Evolutionary conservation across 1,140 invertebrate genomes (phyloP).

Genomic region (Zaprionus gabonicus): DNA sequence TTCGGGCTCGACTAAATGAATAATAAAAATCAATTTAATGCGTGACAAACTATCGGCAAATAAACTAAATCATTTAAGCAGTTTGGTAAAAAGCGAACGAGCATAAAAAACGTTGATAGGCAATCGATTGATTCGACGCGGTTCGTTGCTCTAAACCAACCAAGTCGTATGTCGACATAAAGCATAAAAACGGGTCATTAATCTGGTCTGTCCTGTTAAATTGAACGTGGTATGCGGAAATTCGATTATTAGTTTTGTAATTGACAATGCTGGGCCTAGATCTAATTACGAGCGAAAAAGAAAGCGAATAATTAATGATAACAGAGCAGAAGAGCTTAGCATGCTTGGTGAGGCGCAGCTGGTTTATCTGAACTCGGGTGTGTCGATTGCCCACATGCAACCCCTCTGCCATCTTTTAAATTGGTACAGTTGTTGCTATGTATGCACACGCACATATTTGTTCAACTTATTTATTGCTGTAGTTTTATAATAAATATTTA

Average conservation of each 20-base stretch:
- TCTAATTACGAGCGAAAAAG: neutral
- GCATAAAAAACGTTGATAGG: slow-evolving; percentile 1
- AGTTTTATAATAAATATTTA: slow-evolving; percentile 79
- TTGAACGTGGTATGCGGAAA: neutral
- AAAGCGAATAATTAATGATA: neutral
- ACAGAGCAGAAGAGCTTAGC: slow-evolving; percentile 2
- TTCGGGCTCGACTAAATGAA: slow-evolving; percentile 27
- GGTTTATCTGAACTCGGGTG: neutral
- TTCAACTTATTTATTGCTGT: slow-evolving; percentile 72
- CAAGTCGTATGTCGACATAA: neutral
- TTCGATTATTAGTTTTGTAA: slow-evolving; percentile 2
- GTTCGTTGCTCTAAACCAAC: slow-evolving; percentile 4
- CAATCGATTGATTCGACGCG: slow-evolving; percentile 7
- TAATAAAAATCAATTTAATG: slow-evolving; percentile 62
- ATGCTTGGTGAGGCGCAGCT: neutral
- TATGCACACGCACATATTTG: slow-evolving; percentile 49
- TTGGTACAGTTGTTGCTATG: slow-evolving; percentile 6
- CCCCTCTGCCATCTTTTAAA: neutral
- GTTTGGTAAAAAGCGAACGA: neutral
- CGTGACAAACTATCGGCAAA: slow-evolving; percentile 41
- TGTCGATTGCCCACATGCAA: slow-evolving; percentile 31
- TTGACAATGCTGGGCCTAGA: neutral
- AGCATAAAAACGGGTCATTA: slow-evolving; percentile 3
- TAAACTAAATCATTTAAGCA: slow-evolving; percentile 25
- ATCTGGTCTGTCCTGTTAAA: neutral